A percentile compares a stretch with the other conserved stretches of the same genome.
Conservation (phyloP, 2,797 vertebrate species). For the Darevskia nairensis region DNA sequence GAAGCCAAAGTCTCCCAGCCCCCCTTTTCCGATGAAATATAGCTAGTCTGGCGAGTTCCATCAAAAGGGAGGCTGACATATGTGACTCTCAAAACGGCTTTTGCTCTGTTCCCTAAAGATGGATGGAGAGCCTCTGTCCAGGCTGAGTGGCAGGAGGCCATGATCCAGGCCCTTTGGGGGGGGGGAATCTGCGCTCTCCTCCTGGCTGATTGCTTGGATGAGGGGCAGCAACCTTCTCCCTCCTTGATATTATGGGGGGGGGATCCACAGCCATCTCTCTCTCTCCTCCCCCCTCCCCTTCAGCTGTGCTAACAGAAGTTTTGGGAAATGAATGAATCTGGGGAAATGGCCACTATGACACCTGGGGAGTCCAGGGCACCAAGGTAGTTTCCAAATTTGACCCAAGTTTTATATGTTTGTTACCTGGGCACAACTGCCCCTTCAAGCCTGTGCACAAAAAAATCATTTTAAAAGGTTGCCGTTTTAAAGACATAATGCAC, state of each 20-base stretch:
- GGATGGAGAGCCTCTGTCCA: neutral
- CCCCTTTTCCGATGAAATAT: accelerated
- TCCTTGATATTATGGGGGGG: neutral
- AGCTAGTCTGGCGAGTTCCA: neutral
- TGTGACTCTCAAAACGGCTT: neutral
- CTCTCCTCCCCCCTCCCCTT: neutral
- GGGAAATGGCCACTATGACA: neutral
- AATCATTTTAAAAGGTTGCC: no score
- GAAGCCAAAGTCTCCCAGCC: neutral
- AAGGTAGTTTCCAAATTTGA: no score
- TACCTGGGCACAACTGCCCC: no score
- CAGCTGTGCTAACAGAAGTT: neutral
- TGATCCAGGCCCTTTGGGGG: neutral
- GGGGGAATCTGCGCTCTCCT: neutral
- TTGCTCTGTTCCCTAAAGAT: neutral
- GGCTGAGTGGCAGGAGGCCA: neutral
- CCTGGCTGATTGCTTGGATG: neutral
- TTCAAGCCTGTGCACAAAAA: no score
- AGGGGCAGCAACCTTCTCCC: neutral
- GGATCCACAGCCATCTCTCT: neutral
- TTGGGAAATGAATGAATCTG: neutral
- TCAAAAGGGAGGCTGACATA: neutral
- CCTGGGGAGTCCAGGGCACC: neutral
- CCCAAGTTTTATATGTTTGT: neutral
- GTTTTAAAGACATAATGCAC: no score